A percentile compares a stretch with the other conserved stretches of the same genome.
Conservation (phyloP, 35 echinoderm and acorn worm species). For the Nesometra sesokonis region DNA sequence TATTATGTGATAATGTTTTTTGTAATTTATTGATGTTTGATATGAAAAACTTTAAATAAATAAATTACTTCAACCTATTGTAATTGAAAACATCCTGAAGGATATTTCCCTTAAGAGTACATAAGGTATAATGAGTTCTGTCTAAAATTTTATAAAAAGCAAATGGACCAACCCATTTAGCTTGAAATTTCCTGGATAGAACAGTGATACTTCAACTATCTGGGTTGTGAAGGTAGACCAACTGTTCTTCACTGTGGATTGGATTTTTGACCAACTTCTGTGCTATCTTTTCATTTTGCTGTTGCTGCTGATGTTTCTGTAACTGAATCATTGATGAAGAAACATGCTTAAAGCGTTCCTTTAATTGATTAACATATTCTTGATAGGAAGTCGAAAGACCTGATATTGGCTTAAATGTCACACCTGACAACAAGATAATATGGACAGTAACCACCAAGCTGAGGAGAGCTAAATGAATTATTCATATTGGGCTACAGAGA, state of each 20-base stretch:
- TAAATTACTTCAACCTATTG: conserved; percentile 18
- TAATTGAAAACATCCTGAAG: conserved; percentile 23
- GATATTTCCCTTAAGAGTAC: conserved; percentile 8
- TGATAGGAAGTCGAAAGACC: too few species aligned
- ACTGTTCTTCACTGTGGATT: background rate
- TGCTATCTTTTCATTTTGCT: background rate
- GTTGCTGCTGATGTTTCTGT: background rate
- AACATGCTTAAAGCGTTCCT: background rate
- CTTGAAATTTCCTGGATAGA: background rate
- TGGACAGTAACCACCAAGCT: too few species aligned
- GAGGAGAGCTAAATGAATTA: too few species aligned
- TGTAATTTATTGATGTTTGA: too few species aligned
- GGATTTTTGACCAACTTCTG: background rate
- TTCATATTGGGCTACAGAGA: too few species aligned
- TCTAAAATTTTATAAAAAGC: conserved; percentile 20
- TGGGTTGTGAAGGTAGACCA: background rate
- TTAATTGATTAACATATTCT: too few species aligned
- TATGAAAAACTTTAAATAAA: conserved; percentile 5
- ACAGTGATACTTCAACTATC: background rate
- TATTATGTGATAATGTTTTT: too few species aligned
- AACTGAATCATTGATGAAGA: background rate
- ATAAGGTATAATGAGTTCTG: conserved; percentile 20
- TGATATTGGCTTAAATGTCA: too few species aligned
- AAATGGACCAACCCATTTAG: background rate
- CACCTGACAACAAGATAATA: too few species aligned